phyloP scores from a whole-genome alignment of 2,113 vertebrate species.

The Pseudopodoces humilis region DNA sequence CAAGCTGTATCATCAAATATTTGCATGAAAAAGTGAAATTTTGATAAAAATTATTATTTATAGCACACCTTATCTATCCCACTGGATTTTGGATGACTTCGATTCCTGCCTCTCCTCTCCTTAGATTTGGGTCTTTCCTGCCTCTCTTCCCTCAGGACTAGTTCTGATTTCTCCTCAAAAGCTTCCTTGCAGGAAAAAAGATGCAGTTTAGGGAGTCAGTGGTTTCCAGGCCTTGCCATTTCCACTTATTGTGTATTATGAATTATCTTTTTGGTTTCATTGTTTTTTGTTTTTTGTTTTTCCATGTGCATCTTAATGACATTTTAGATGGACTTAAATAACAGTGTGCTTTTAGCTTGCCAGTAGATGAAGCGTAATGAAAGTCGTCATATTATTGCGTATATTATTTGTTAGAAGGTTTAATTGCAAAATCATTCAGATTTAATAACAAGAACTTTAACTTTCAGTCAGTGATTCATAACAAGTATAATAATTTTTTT shows the following conservation, averaged over 20 bases:
- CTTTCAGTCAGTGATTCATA: not conserved
- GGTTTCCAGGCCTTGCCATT: not conserved
- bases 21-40: not conserved
- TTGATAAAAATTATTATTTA: not conserved
- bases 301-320: not conserved
- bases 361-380: not conserved
- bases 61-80: not conserved
- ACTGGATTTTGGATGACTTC: not conserved
- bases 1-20: not conserved
- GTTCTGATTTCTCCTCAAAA: not conserved
- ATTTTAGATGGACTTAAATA: not conserved
- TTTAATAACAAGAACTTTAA: not conserved
- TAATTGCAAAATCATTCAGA: not conserved
- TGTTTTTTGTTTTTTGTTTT: not conserved
- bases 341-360: not conserved
- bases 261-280: not conserved
- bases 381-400: not conserved
- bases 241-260: not conserved
- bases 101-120: not conserved
- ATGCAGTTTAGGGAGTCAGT: accelerated
- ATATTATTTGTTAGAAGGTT: not conserved
- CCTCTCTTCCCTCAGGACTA: not conserved
- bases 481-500: not conserved
- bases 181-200: not conserved
- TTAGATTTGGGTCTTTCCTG: too few relatives aligned